phyloP scores from a whole-genome alignment of 2,888 invertebrate species.

The Hirudinaria manillensis region DNA sequence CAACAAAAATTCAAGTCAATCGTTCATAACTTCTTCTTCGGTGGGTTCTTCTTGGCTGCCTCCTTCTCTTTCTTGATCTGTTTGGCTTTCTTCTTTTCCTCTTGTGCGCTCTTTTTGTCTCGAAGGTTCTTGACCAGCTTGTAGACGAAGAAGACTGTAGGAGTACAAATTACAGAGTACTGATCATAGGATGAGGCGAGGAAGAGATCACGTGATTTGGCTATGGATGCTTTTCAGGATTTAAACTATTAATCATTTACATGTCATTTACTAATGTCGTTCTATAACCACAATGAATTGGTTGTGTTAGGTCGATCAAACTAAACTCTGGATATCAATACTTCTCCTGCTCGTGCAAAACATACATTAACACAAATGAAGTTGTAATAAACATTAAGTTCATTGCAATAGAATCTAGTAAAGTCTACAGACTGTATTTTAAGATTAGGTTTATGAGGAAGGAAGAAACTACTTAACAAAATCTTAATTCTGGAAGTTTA shows the following conservation, averaged over 20 bases:
- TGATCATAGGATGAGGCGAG: not conserved
- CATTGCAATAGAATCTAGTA: too few species aligned
- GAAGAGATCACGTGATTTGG: not conserved
- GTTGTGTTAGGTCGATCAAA: too few species aligned
- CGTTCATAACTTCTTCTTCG: constrained; percentile 35
- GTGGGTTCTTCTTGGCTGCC: constrained; percentile 29
- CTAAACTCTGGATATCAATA: too few species aligned
- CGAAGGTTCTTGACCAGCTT: constrained; percentile 73
- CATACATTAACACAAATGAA: too few species aligned
- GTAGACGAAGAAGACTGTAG: constrained; percentile 79
- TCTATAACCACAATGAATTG: too few species aligned
- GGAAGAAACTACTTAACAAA: too few species aligned
- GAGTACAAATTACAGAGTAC: not conserved
- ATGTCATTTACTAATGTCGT: too few species aligned
- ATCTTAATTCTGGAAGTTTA: too few species aligned
- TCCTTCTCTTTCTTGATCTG: constrained; percentile 68
- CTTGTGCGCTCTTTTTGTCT: constrained; percentile 69
- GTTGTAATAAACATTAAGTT: too few species aligned
- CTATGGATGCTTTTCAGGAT: not conserved
- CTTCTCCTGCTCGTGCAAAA: too few species aligned
- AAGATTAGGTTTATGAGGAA: too few species aligned
- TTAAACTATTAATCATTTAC: not conserved
- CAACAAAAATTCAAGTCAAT: not conserved
- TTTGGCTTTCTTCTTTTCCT: constrained; percentile 74
- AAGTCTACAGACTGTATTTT: too few species aligned